Evolutionary conservation across 2,113 vertebrate species (phyloP), one percentile per base, ranked within the genome.

Genomic region (Phrynosoma blainvillii): DNA sequence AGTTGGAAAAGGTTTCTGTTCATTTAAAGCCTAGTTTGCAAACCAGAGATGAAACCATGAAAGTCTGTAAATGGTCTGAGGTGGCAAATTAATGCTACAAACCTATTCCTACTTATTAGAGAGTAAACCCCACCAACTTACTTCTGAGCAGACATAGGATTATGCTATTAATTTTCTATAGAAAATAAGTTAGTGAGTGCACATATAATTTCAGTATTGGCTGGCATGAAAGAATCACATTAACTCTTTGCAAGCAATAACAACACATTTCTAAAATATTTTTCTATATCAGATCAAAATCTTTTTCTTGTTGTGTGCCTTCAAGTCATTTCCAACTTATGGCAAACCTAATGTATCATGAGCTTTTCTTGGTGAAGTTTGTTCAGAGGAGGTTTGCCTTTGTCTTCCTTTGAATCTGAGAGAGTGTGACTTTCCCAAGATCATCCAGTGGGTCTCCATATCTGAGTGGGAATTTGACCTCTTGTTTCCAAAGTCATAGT

Each of bases 261-360:
- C 87, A 84, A 87, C 66, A 78, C 18, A 87, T 89, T 92, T 93
- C 93, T 85, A 80, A 94, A 93, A 96, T 89, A 86, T 88, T 88
- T 91, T 90, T 75, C 92, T 86, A 76, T 86, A 92, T 90, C 70
- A 71, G 91, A 79, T 11, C 59, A 66, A 82, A 94, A 92, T 80
- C 54, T 47, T 47, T 47, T 47, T 47, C 5, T 47, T 47, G 47
- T 47, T 7, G 7, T 47, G 47, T 47, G 47, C 47, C 47, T 47
- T 47, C 47, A 47, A 47, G 47, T 47, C 47, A 47, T 47, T 47
- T 47, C 7, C 47, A 47, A 7, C 47, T 47, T 47, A 47, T 47
- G 47, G 47, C 7, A 5, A 47, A 47, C 47, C 47, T 47, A 47
- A 47, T 5, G 47, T 47, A 47, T 47, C 47, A 47, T 47, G 47